phyloP scores from a whole-genome alignment of 2,888 invertebrate species.

The Dicyrtoma fusca region DNA sequence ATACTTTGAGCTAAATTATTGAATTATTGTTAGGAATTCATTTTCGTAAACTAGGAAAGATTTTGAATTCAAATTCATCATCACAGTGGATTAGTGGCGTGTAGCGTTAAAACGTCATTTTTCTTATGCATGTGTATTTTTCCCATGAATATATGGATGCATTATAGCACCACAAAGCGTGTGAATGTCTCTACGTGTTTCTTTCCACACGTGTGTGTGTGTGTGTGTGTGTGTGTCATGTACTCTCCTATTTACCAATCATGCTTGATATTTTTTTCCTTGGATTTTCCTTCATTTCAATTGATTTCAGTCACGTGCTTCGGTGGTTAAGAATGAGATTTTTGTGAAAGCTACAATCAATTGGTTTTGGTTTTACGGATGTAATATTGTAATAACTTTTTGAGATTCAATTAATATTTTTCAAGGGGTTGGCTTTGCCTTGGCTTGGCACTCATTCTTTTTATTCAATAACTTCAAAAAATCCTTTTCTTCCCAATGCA shows the following conservation, averaged over 20 bases:
- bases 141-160: neutral
- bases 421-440: neutral
- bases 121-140: too few species aligned
- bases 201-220: neutral
- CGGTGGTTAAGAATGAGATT: constrained; percentile 5
- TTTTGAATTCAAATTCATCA: too few species aligned
- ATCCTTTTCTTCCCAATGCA: too few species aligned
- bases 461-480: too few species aligned
- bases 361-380: constrained; percentile 1
- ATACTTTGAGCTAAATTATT: too few species aligned
- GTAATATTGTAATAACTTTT: too few species aligned
- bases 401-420: neutral
- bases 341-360: constrained; percentile 16
- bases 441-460: too few species aligned
- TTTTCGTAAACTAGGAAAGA: too few species aligned
- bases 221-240: neutral
- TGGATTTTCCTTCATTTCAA: neutral
- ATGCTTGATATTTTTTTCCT: neutral
- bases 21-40: too few species aligned
- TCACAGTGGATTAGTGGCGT: too few species aligned
- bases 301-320: constrained; percentile 15
- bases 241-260: neutral
- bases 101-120: too few species aligned
- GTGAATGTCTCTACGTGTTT: constrained; percentile 1
- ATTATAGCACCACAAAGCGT: neutral